Evolutionary conservation across 2,797 vertebrate species (phyloP), one percentile per base, ranked within the genome.

Genomic region (Aratinga solstitialis): DNA sequence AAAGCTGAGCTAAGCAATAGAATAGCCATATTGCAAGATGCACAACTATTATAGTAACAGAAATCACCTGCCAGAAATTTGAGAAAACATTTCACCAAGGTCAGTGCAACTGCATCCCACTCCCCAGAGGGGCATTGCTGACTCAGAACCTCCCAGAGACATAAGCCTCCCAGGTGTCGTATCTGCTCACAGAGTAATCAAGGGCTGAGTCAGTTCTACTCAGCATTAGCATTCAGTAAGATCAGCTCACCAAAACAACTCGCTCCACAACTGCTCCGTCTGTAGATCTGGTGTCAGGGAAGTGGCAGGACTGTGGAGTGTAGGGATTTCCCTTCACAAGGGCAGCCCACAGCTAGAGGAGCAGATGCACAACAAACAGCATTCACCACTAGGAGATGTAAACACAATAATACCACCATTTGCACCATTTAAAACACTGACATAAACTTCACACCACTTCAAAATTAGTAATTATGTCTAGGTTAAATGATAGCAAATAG

Each of bases 281-380:
- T 47, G 26, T 38, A 27, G 6, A 6, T 7, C 14, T 47, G 38
- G 30, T 29, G 30, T 9, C 0, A 0, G 36, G 10, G 17, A 77
- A 63, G 51, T 1, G 8, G 23, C 23, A 84, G 22, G 38, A 29
- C 84, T 45, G 10, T 11, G 29, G 42, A 53, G 26, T 27, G 11
- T 0, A 0, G 0, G 22, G 38, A 43, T 51, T 67, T 85, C 43
- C 27, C 15, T 56, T 75, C 27, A 59, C 27, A 58, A 11, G 1
- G 50, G 36, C 24, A 83, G 15, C n/a, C 34, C 43, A 56, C 5
- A 47, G 51, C 53, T 78, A 69, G 38, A 84, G 42, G 23, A 77
- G 7, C 13, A 23, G 10, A 68, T 19, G 11, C 9, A 19, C 34
- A 83, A 36, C 24, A 83, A 69, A 51, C 11, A 2, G 1, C 22